Conservation (phyloP, 1,140 invertebrate species). For the Mercenaria mercenaria region DNA sequence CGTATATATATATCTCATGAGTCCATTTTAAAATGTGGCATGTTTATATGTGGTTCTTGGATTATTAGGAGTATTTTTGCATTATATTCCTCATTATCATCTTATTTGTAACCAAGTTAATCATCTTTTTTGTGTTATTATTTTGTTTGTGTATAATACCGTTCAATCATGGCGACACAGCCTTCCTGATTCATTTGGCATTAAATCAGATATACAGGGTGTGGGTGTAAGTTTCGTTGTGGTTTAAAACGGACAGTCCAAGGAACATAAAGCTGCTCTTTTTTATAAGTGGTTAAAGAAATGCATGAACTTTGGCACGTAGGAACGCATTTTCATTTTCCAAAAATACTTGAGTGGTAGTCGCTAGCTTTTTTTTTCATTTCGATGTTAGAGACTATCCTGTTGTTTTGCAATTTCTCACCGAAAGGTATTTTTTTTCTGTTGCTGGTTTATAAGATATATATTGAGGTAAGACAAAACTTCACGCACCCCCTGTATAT, state of each 20-base stretch:
- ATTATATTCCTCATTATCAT: neutral
- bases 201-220: neutral
- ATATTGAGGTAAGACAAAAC: neutral
- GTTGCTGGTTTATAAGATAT: no score
- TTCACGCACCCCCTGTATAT: neutral
- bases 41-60: neutral
- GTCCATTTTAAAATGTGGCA: no score
- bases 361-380: no score
- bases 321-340: no score
- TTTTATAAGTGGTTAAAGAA: neutral
- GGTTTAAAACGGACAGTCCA: neutral
- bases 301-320: no score
- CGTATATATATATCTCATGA: no score
- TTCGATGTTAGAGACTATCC: no score
- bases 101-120: constrained; percentile 3
- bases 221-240: neutral
- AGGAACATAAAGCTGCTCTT: neutral
- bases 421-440: no score
- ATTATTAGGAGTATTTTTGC: neutral
- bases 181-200: constrained; percentile 1
- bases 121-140: neutral
- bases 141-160: neutral
- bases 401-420: no score
- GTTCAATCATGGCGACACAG: neutral
- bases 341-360: no score